A percentile compares a stretch with the other conserved stretches of the same genome.
Evolutionary conservation across 2,888 invertebrate species (phyloP).

Genomic region (Charanyca ferruginea): DNA sequence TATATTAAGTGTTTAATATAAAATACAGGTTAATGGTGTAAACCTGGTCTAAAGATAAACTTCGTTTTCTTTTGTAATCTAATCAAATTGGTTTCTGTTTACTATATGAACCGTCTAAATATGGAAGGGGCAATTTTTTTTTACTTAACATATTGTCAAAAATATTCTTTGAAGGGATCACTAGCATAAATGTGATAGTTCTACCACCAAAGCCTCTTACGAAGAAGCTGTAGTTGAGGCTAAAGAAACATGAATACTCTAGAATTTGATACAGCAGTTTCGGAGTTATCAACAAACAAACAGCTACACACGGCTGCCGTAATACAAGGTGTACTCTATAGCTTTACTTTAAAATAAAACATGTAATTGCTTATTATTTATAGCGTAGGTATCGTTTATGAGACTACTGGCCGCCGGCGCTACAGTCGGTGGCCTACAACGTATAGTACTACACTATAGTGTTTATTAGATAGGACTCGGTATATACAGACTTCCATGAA

Average conservation of each 20-base stretch:
- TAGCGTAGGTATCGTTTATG: slow-evolving; percentile 47
- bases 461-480: slow-evolving; percentile 35
- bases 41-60: no score
- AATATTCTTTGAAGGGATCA: no score
- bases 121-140: no score
- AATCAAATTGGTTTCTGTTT: no score
- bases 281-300: slow-evolving; percentile 4
- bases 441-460: slow-evolving; percentile 28
- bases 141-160: no score
- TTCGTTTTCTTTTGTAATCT: no score
- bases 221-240: not conserved
- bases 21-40: no score
- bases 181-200: no score
- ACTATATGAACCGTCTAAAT: no score
- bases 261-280: slow-evolving; percentile 12
- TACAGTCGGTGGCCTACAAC: not conserved
- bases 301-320: slow-evolving; percentile 13
- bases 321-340: slow-evolving; percentile 16
- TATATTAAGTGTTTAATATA: no score
- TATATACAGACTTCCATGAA: not conserved
- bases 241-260: slow-evolving; percentile 1
- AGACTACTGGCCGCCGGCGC: slow-evolving; percentile 18
- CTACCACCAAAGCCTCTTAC: no score
- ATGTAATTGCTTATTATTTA: slow-evolving; percentile 63
- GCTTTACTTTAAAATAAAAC: slow-evolving; percentile 47